Base-by-base conservation (phyloP, 1,140 invertebrate genomes). In the Pseudomyrmex flavicornis region DNA sequence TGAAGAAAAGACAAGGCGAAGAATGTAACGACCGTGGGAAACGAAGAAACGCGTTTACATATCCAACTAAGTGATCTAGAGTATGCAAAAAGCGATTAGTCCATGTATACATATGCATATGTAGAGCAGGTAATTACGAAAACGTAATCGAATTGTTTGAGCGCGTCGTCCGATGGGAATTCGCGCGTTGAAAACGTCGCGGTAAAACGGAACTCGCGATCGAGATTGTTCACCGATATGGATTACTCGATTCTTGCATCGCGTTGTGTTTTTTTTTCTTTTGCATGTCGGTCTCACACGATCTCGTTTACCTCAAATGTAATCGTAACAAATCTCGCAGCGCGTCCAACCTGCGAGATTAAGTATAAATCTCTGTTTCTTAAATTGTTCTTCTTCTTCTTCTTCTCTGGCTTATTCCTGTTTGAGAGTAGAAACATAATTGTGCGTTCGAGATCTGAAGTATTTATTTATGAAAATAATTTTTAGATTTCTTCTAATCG, bases 161-260 rank as follows among this genome's bases (percentile, higher is more conserved):
- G 50, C 65, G 46, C n/a, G 12, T 22, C n/a, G 65, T 76, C 61
- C 1, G 15, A 12, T 15, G 22, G 15, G 35, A 63, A 7, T 46
- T 52, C 54, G 26, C 3, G 59, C 22, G 17, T 73, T 52, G 26
- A 59, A 2, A 17, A 1, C 22, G 26, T 17, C 22, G 10, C 8
- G 50, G 52, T n/a, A 69, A 17, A 17, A 76, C 15, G 70, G n/a
- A 86, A 76, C 54, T 66, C n/a, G 73, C 72, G 83, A 87, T 84
- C 50, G 65, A 88, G 84, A 88, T 68, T 74, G 79, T 77, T 59
- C 74, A 80, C 73, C 22, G 46, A 84, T 75, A 65, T 56, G 54
- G 69, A 84, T 84, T 84, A 80, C 22, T 83, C 82, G 69, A 44
- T 61, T 88, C 83, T 87, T 86, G 62, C 73, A 83, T 86, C 56